A percentile compares a stretch with the other conserved stretches of the same genome.
Conservation (phyloP, 2,888 invertebrate genomes). For the Vandiemenella viatica region DNA sequence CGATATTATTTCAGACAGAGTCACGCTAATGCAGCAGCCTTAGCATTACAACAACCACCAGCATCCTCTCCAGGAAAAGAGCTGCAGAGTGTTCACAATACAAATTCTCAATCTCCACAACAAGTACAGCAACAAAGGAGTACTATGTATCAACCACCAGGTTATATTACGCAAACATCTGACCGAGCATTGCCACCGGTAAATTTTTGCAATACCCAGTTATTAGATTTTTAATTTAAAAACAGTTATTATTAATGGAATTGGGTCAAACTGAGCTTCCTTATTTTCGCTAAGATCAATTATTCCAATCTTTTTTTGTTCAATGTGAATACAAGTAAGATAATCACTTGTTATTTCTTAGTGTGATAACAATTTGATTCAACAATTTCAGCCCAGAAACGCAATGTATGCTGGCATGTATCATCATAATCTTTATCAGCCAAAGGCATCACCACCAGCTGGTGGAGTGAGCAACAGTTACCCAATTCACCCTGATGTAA, state of each 20-base stretch:
- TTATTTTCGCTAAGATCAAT: too few relatives aligned
- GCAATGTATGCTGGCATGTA: slow-evolving; percentile 12
- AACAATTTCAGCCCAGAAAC: slow-evolving; percentile 1
- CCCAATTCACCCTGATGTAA: slow-evolving; percentile 88
- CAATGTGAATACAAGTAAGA: too few relatives aligned
- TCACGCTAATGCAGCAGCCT: slow-evolving; percentile 18
- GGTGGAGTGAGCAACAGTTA: slow-evolving; percentile 31
- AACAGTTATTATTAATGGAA: not conserved
- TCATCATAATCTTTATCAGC: slow-evolving; percentile 9
- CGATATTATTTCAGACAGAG: slow-evolving; percentile 24
- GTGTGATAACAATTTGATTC: too few relatives aligned
- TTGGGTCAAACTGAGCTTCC: too few relatives aligned
- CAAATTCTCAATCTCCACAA: slow-evolving; percentile 26
- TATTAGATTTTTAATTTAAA: not conserved
- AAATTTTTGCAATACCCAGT: not conserved
- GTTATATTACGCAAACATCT: slow-evolving; percentile 20
- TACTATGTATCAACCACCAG: slow-evolving; percentile 24
- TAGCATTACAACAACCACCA: not conserved
- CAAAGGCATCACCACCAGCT: slow-evolving; percentile 25
- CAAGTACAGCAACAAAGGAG: slow-evolving; percentile 27
- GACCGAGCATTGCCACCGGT: slow-evolving; percentile 3
- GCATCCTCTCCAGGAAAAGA: slow-evolving; percentile 2
- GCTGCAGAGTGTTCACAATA: slow-evolving; percentile 7
- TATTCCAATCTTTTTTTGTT: too few relatives aligned
- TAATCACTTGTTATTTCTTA: too few relatives aligned